Percentiles rank a stretch among this genome's conserved stretches.
phyloP scores from a whole-genome alignment of 2,888 invertebrate species.

The Saturnia pavonia region DNA sequence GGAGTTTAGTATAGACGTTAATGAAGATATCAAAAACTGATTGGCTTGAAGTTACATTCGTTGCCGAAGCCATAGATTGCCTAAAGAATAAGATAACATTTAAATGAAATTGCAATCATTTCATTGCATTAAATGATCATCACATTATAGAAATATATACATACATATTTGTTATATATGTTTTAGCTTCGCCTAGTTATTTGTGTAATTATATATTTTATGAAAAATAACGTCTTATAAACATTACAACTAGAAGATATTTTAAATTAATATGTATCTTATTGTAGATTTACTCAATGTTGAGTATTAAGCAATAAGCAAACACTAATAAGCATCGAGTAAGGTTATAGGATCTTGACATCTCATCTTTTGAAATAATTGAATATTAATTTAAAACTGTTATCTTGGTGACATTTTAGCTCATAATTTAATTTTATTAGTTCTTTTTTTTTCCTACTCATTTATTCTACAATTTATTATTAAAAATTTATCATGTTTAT shows the following conservation, averaged over 20 bases:
- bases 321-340: not conserved
- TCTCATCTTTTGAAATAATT: not conserved
- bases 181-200: not conserved
- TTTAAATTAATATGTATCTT: not conserved
- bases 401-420: not conserved
- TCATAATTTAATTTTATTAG: not conserved
- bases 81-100: no score
- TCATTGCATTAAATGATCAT: not conserved
- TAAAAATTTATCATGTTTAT: not conserved
- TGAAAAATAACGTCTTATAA: not conserved
- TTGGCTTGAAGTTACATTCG: no score
- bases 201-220: not conserved
- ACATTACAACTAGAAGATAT: not conserved
- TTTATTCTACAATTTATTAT: not conserved
- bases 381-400: not conserved
- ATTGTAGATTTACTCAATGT: not conserved
- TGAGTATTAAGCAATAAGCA: not conserved
- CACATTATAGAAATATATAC: not conserved
- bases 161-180: not conserved
- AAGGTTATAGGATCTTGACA: not conserved
- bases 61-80: not conserved
- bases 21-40: no score
- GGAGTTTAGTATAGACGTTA: not conserved
- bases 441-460: not conserved
- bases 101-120: no score